phyloP scores from a whole-genome alignment of 2,797 vertebrate genomes.

The Cottoperca gobio region DNA sequence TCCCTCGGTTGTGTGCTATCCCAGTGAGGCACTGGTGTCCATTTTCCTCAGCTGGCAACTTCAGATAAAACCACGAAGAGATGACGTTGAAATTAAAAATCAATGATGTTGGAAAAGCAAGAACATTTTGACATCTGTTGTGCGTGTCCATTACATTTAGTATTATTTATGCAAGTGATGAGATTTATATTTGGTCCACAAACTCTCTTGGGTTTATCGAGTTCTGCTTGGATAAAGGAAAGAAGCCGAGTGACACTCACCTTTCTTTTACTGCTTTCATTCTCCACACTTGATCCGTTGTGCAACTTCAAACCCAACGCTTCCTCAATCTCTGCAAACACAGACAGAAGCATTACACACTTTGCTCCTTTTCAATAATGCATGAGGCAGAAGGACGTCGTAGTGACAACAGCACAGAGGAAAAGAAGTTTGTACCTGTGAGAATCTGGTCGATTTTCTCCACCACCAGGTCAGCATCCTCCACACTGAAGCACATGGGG shows the following conservation, averaged over 20 bases:
- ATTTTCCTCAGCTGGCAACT: constrained; percentile 67
- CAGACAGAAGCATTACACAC: constrained; percentile 29
- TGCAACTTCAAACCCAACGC: constrained; percentile 71
- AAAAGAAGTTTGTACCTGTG: constrained; percentile 83
- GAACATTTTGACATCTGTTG: neutral
- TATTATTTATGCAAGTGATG: neutral
- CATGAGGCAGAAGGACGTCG: neutral
- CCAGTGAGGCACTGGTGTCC: constrained; percentile 58
- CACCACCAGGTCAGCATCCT: constrained; percentile 89
- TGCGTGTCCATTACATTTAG: neutral
- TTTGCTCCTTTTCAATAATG: constrained; percentile 7
- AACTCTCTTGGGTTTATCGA: neutral
- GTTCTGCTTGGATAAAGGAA: neutral
- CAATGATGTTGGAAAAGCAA: neutral
- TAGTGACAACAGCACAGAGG: neutral
- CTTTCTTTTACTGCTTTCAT: constrained; percentile 78
- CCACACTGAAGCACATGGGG: constrained; percentile 93
- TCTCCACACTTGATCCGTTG: constrained; percentile 48
- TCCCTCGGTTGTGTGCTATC: constrained; percentile 62
- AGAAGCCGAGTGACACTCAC: constrained; percentile 68
- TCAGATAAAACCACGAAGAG: constrained; percentile 24
- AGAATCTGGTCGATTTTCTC: constrained; percentile 89
- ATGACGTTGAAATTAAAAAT: constrained; percentile 12
- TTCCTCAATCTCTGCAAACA: constrained; percentile 88
- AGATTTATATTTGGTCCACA: neutral